Evolutionary conservation across 2,888 invertebrate species (phyloP).

Genomic region (Odontothrips loti): DNA sequence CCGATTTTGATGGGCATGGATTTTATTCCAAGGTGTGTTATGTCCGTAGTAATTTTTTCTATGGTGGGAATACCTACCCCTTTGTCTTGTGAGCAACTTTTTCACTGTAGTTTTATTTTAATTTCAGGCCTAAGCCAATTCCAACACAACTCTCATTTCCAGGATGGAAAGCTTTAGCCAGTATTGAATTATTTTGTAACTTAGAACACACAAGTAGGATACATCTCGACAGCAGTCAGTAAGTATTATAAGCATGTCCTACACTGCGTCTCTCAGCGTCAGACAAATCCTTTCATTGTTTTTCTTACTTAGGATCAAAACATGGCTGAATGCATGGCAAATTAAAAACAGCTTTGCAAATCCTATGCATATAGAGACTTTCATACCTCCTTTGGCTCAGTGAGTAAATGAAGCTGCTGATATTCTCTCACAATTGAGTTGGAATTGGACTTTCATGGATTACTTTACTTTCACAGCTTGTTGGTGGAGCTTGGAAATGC

Average conservation of each 20-base stretch:
- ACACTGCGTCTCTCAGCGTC: background rate
- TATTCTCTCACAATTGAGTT: constrained; percentile 31
- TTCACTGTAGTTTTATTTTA: constrained; percentile 26
- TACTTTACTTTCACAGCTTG: constrained; percentile 46
- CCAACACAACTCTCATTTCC: constrained; percentile 48
- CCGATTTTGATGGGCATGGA: constrained; percentile 41
- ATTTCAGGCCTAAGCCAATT: constrained; percentile 47
- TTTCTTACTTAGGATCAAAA: constrained; percentile 52
- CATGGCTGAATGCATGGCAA: constrained; percentile 71
- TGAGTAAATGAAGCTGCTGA: constrained; percentile 46
- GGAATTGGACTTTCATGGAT: too few relatives aligned
- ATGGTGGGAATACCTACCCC: too few relatives aligned
- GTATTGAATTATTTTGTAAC: constrained; percentile 53
- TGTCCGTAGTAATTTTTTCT: background rate
- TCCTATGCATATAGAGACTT: constrained; percentile 59
- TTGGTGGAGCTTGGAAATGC: constrained; percentile 52
- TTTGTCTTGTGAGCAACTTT: background rate
- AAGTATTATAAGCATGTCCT: constrained; percentile 42
- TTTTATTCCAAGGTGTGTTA: constrained; percentile 40
- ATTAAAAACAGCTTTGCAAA: constrained; percentile 60
- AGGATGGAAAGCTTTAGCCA: constrained; percentile 49
- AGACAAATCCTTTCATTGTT: background rate
- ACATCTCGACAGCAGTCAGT: constrained; percentile 55
- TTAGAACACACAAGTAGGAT: constrained; percentile 51
- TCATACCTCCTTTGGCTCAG: constrained; percentile 56